These are phyloP conservation scores for Agrochola litura DNA, from an alignment of 2,888 invertebrate species.

Conservation along the genomic window DNA sequence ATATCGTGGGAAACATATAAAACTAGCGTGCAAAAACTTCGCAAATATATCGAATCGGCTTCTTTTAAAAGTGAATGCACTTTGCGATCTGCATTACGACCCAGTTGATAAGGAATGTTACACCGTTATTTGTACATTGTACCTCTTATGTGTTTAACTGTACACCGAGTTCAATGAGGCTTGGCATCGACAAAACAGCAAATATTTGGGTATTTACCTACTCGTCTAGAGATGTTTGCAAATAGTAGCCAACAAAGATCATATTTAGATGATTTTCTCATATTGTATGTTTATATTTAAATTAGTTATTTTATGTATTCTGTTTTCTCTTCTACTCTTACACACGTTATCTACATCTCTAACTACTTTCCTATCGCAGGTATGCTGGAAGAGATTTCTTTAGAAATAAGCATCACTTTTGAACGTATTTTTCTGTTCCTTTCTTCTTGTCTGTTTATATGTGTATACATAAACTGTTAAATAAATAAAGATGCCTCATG, in stretches of 20 bases:
- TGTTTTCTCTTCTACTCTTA: too few species aligned
- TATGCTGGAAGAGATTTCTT: too few species aligned
- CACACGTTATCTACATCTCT: too few species aligned
- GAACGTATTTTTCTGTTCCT: too few species aligned
- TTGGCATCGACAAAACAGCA: conserved; percentile 28
- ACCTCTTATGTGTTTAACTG: conserved; percentile 60
- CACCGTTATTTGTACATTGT: conserved; percentile 61
- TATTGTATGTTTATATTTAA: too few species aligned
- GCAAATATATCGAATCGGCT: conserved; percentile 25
- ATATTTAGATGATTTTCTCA: too few species aligned
- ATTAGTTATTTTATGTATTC: too few species aligned
- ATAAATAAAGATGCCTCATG: neutral
- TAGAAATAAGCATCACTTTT: too few species aligned
- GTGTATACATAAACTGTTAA: too few species aligned
- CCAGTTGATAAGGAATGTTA: conserved; percentile 61
- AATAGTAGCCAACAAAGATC: conserved; percentile 8
- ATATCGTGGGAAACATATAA: conserved; percentile 42
- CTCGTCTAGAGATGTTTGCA: conserved; percentile 33
- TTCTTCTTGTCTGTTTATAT: too few species aligned
- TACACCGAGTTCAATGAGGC: conserved; percentile 54
- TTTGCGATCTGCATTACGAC: conserved; percentile 53
- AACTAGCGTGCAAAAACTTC: conserved; percentile 20
- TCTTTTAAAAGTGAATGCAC: conserved; percentile 51
- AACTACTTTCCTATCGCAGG: too few species aligned
- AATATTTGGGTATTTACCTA: conserved; percentile 51